A percentile compares a stretch with the other conserved stretches of the same genome.
Evolutionary conservation across 2,888 invertebrate species (phyloP).

Genomic region (Campaea margaritaria): DNA sequence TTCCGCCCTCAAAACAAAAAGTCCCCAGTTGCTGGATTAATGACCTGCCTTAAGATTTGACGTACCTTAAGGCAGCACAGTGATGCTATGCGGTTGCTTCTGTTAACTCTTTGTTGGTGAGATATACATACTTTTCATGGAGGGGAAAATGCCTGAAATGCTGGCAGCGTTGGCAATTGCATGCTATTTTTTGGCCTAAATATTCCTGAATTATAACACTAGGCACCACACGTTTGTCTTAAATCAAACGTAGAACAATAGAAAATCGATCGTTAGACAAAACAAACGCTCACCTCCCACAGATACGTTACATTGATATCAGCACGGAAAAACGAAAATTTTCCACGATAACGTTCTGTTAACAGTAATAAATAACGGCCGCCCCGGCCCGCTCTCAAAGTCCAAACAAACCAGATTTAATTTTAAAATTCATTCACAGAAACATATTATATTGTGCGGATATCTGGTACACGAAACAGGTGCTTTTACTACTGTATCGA

Average conservation of each 20-base stretch:
- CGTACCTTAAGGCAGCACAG: too few relatives aligned
- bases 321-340: constrained; percentile 6
- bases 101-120: too few relatives aligned
- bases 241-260: not conserved
- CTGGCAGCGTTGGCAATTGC: too few relatives aligned
- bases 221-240: not conserved
- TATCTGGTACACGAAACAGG: constrained; percentile 25
- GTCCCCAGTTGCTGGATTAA: too few relatives aligned
- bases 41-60: too few relatives aligned
- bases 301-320: not conserved
- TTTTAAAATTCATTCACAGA: constrained; percentile 28
- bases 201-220: too few relatives aligned
- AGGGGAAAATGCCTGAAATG: too few relatives aligned
- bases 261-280: too few relatives aligned
- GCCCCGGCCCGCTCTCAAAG: constrained; percentile 7
- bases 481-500: constrained; percentile 18
- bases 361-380: constrained; percentile 24
- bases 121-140: too few relatives aligned
- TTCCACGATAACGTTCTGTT: constrained; percentile 23
- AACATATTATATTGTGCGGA: constrained; percentile 24
- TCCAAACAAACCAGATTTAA: constrained; percentile 22
- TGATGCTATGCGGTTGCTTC: too few relatives aligned
- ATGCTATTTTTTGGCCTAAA: too few relatives aligned
- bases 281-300: not conserved
- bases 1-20: too few relatives aligned